phyloP scores from a whole-genome alignment of 1,140 invertebrate species.

The Macrostomum lignano region DNA sequence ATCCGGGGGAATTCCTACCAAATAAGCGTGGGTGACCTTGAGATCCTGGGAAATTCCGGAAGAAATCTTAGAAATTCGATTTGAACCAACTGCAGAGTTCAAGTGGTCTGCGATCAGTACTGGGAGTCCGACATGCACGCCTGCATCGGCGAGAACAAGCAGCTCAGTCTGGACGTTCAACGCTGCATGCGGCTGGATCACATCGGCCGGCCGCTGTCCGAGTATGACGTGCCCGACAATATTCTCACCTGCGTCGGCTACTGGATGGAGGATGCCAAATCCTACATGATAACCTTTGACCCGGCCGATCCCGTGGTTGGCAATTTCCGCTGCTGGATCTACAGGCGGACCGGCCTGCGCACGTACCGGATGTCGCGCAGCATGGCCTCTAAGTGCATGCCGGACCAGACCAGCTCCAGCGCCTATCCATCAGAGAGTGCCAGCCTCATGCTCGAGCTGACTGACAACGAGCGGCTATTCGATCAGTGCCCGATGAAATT shows the following conservation, averaged over 20 bases:
- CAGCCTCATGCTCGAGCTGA: constrained; percentile 55
- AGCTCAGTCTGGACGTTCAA: constrained; percentile 64
- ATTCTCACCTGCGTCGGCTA: constrained; percentile 82
- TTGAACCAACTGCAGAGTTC: too few species aligned
- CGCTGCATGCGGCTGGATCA: constrained; percentile 83
- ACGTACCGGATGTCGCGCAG: constrained; percentile 58
- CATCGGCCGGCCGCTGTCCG: constrained; percentile 51
- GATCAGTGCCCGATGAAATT: constrained; percentile 80
- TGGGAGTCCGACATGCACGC: constrained; percentile 8
- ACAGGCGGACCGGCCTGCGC: constrained; percentile 72
- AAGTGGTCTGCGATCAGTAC: constrained; percentile 10
- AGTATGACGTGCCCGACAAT: constrained; percentile 58
- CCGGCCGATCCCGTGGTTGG: constrained; percentile 55
- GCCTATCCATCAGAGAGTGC: constrained; percentile 61
- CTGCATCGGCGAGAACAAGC: constrained; percentile 58
- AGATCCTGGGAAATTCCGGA: too few species aligned
- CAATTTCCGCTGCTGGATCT: constrained; percentile 32
- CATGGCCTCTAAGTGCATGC: constrained; percentile 57
- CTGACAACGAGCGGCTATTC: constrained; percentile 51
- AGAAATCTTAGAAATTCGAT: too few species aligned
- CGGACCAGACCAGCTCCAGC: constrained; percentile 60
- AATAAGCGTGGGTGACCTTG: too few species aligned
- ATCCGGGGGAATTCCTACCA: too few species aligned
- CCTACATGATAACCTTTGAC: constrained; percentile 80
- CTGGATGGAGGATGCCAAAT: constrained; percentile 89